A percentile compares a stretch with the other conserved stretches of the same genome.
phyloP scores from a whole-genome alignment of 2,113 vertebrate species.

The Indicator indicator region DNA sequence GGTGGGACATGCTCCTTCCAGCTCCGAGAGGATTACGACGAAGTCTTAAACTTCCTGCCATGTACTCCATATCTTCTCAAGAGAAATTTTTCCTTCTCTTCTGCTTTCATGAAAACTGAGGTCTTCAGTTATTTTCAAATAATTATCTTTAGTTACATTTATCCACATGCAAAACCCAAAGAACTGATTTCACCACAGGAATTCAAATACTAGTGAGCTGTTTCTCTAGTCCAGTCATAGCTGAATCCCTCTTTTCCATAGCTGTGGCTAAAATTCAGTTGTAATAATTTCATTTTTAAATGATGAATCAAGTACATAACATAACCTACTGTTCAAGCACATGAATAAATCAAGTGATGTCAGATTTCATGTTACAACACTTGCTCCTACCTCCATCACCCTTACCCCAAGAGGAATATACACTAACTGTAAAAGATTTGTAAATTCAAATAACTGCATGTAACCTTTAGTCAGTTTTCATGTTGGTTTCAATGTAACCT shows the following conservation, averaged over 20 bases:
- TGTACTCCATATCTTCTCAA: background rate
- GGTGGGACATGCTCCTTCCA: background rate
- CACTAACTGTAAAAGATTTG: background rate
- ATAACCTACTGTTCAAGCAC: background rate
- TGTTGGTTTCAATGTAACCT: constrained; percentile 19
- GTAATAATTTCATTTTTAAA: background rate
- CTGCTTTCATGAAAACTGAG: background rate
- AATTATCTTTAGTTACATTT: background rate
- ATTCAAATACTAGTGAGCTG: background rate
- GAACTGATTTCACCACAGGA: background rate
- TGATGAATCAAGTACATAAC: background rate
- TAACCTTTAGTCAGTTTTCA: constrained; percentile 2
- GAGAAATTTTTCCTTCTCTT: background rate
- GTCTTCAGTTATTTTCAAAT: background rate
- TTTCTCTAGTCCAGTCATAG: background rate
- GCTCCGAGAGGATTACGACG: background rate
- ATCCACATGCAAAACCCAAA: background rate
- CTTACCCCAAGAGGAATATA: background rate
- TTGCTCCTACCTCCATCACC: background rate
- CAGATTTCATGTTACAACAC: constrained; percentile 1
- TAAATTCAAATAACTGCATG: background rate
- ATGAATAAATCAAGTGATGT: constrained; percentile 54
- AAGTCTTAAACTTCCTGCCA: background rate
- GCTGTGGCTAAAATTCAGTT: background rate
- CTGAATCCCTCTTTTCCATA: background rate